phyloP scores from a whole-genome alignment of 2,888 invertebrate genomes.

The Coecobrya sp. region DNA sequence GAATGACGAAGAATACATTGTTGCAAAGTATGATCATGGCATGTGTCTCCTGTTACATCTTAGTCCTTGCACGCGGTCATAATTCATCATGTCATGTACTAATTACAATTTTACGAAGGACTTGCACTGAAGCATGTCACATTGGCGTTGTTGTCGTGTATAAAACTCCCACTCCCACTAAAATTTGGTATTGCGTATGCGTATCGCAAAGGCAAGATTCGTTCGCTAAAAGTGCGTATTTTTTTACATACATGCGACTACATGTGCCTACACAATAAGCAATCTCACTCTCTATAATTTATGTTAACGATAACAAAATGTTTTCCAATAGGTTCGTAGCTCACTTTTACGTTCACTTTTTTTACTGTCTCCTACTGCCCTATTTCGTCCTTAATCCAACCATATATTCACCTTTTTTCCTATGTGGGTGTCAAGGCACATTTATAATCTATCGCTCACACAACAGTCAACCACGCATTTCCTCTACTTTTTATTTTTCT shows the following conservation, averaged over 20 bases:
- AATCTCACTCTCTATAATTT: constrained; percentile 43
- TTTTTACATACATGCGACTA: constrained; percentile 5
- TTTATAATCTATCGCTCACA: constrained; percentile 61
- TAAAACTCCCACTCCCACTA: constrained; percentile 52
- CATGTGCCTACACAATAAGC: constrained; percentile 14
- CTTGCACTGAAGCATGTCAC: constrained; percentile 61
- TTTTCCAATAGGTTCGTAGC: constrained; percentile 37
- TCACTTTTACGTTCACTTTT: constrained; percentile 75
- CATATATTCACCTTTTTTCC: constrained; percentile 56
- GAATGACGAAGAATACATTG: neutral
- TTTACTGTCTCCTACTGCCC: constrained; percentile 59
- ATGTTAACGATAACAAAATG: neutral
- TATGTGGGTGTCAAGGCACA: constrained; percentile 78
- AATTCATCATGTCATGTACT: constrained; percentile 56
- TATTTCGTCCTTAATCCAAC: constrained; percentile 72
- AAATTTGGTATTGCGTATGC: constrained; percentile 39
- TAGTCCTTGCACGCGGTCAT: constrained; percentile 24
- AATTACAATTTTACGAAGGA: constrained; percentile 53
- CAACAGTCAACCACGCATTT: constrained; percentile 70
- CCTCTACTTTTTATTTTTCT: constrained; percentile 49
- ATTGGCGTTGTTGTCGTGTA: constrained; percentile 19
- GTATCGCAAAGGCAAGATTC: constrained; percentile 9
- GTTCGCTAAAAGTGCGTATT: constrained; percentile 32
- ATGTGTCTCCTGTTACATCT: constrained; percentile 1
- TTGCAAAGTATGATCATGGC: neutral